Evolutionary conservation across 1,140 invertebrate genomes (phyloP), one percentile per base, ranked within the genome.

Genomic region (Drosophila erecta): DNA sequence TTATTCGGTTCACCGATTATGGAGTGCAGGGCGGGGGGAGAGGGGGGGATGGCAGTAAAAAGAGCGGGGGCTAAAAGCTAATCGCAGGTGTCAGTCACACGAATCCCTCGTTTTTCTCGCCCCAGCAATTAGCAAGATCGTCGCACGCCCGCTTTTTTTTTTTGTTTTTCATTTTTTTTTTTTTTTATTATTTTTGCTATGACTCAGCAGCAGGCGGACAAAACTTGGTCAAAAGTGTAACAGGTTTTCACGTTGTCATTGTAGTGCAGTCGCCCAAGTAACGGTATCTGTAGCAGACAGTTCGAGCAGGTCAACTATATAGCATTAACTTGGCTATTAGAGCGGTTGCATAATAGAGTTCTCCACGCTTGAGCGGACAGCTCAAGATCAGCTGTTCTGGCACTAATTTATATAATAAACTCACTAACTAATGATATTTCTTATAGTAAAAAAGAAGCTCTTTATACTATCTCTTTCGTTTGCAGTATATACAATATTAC

Each of bases 21-120:
- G 50, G 30, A 20, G 17, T 11, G 0, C 15, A n/a, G 22, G 22
- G 22, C 51, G 46, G 43, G 17, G 17, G 17, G 56, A 53, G 43
- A 46, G 61, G 62, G 33, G 44, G 55, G 41, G 37, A 2, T 24
- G 43, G 11, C 22, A 20, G 46, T 10, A n/a, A 20, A 56, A 41
- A 17, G 17, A 57, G 38, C 53, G 43, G 54, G 71, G 54, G 37
- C 55, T 49, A 62, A 60, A 66, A 67, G 71, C 83, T 83, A 87
- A 87, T 87, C 83, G 83, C 79, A 76, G 76, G 83, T 87, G 83
- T 87, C 83, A 87, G 74, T 87, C 83, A 87, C 83, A 83, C 81
- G 72, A 73, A 24, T 53, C 57, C 50, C 43, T 51, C 33, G 24
- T 14, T 24, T 40, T 38, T 70, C 50, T 56, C 55, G 37, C 38